A percentile compares a stretch with the other conserved stretches of the same genome.
Evolutionary conservation across 2,888 invertebrate genomes (phyloP).

Genomic region (Margaritifera margaritifera): DNA sequence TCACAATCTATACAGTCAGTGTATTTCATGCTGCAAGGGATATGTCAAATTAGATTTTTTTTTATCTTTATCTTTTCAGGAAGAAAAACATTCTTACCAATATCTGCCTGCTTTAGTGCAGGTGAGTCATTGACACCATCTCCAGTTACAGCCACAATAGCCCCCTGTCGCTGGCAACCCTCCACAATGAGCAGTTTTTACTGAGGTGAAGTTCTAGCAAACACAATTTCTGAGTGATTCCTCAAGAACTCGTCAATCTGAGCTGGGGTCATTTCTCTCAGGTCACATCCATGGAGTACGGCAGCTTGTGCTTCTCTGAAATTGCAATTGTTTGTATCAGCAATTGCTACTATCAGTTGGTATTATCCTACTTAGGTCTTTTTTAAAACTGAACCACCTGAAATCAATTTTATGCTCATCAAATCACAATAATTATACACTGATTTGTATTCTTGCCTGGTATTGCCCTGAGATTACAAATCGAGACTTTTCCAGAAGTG

Average conservation of each 20-base stretch:
- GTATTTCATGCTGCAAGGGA: too few species aligned
- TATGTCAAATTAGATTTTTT: too few species aligned
- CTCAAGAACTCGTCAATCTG: slow-evolving; percentile 91
- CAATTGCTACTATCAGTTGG: too few species aligned
- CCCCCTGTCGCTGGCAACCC: slow-evolving; percentile 85
- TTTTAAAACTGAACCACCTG: too few species aligned
- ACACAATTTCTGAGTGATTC: slow-evolving; percentile 95
- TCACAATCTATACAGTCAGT: too few species aligned
- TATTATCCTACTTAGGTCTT: too few species aligned
- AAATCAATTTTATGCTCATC: too few species aligned
- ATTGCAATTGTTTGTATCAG: neutral
- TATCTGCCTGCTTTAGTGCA: slow-evolving; percentile 86
- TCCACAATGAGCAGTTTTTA: slow-evolving; percentile 89
- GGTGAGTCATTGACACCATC: slow-evolving; percentile 92
- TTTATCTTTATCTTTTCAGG: too few species aligned
- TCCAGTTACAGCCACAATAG: slow-evolving; percentile 89
- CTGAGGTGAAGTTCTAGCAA: slow-evolving; percentile 92
- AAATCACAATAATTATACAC: too few species aligned
- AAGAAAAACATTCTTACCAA: slow-evolving; percentile 55
- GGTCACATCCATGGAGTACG: slow-evolving; percentile 76
- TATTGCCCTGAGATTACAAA: too few species aligned
- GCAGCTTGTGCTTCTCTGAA: slow-evolving; percentile 72
- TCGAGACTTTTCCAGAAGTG: too few species aligned
- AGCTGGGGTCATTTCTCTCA: slow-evolving; percentile 90
- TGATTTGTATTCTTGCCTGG: too few species aligned